phyloP scores from a whole-genome alignment of 2,797 vertebrate species.

The Mareca penelope region DNA sequence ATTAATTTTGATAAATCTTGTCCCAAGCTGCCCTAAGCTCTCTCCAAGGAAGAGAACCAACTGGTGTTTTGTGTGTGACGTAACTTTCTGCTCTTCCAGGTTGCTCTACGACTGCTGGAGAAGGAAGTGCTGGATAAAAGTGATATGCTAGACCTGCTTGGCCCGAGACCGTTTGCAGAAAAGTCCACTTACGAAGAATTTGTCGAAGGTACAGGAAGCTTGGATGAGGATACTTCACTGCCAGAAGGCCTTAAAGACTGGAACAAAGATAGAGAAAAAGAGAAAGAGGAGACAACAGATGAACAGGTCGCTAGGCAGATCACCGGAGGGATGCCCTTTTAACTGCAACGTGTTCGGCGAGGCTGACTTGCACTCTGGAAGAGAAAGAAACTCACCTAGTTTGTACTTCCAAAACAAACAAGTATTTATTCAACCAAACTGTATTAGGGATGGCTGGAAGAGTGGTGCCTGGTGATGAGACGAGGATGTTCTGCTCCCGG shows the following conservation, averaged over 20 bases:
- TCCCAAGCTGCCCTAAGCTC: background rate
- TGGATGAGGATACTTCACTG: slow-evolving; percentile 93
- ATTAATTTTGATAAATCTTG: background rate
- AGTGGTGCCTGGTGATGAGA: background rate
- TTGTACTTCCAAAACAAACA: slow-evolving; percentile 21
- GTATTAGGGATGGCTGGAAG: slow-evolving; percentile 39
- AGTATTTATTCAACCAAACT: slow-evolving; percentile 59
- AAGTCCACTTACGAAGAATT: slow-evolving; percentile 97
- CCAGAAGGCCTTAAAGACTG: slow-evolving; percentile 96
- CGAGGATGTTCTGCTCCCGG: background rate
- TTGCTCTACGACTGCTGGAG: slow-evolving; percentile 91
- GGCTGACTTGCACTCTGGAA: slow-evolving; percentile 44
- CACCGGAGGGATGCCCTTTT: slow-evolving; percentile 84
- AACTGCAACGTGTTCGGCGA: slow-evolving; percentile 35
- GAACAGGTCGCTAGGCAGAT: slow-evolving; percentile 87
- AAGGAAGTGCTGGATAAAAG: slow-evolving; percentile 94
- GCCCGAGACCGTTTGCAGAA: slow-evolving; percentile 90
- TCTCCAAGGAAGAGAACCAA: background rate
- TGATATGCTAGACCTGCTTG: slow-evolving; percentile 93
- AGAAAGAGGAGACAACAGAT: slow-evolving; percentile 83
- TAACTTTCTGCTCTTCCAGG: slow-evolving; percentile 77
- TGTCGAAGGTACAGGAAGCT: slow-evolving; percentile 93
- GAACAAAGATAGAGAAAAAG: slow-evolving; percentile 88
- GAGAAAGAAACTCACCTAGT: slow-evolving; percentile 18
- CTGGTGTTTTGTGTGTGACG: background rate